Percentiles rank a stretch among this genome's conserved stretches.
Conservation (phyloP, 2,888 invertebrate species). For the Danaus chrysippus region DNA sequence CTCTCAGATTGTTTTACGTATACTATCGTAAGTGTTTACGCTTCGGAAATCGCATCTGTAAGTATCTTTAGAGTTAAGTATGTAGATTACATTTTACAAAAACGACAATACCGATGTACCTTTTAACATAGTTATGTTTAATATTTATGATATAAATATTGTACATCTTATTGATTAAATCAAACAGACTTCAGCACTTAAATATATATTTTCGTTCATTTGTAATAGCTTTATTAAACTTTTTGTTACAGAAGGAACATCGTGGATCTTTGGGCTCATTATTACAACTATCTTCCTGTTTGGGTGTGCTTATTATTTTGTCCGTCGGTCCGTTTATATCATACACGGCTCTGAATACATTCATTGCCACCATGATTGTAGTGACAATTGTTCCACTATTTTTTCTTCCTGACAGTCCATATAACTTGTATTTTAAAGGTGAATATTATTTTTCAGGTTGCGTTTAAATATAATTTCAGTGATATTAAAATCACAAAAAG, state of each 20-base stretch:
- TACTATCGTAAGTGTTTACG: conserved; percentile 37
- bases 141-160: no score
- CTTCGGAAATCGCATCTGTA: conserved; percentile 27
- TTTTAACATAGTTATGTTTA: neutral
- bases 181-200: neutral
- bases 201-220: neutral
- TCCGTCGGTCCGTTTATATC: conserved; percentile 52
- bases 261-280: conserved; percentile 54
- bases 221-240: neutral
- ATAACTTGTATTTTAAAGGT: conserved; percentile 54
- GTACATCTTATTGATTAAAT: neutral
- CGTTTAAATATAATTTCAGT: neutral
- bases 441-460: conserved; percentile 10
- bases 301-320: conserved; percentile 50
- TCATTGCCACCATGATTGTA: conserved; percentile 36
- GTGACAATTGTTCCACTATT: conserved; percentile 42
- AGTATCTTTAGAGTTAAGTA: neutral
- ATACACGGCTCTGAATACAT: conserved; percentile 44
- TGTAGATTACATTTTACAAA: neutral
- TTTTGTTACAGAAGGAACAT: conserved; percentile 51
- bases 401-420: conserved; percentile 54
- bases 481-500: neutral
- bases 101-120: neutral
- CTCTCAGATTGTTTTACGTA: conserved; percentile 30
- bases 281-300: conserved; percentile 50